phyloP scores from a whole-genome alignment of 1,140 invertebrate genomes.

The Dinoponera quadriceps region DNA sequence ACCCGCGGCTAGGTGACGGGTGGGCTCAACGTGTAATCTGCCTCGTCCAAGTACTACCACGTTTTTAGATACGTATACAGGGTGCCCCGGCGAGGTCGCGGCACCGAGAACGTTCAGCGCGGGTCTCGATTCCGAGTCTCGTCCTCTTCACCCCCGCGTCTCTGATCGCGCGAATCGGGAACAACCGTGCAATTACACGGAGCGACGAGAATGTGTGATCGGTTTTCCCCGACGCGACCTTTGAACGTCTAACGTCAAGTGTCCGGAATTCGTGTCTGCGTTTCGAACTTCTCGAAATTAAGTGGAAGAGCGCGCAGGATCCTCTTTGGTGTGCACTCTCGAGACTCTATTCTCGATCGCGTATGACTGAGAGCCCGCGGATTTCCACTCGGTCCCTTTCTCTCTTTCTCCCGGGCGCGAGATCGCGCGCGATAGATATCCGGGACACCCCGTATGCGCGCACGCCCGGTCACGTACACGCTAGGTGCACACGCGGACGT shows the following conservation, averaged over 20 bases:
- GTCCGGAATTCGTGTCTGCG: no score
- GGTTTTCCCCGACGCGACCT: no score
- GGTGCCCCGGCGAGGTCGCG: conserved; percentile 1
- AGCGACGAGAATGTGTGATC: no score
- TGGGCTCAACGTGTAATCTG: conserved; percentile 78
- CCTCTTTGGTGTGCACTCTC: not conserved
- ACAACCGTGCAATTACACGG: no score
- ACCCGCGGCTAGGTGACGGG: conserved; percentile 72
- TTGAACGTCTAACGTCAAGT: no score
- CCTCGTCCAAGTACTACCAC: conserved; percentile 42
- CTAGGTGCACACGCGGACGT: conserved; percentile 29
- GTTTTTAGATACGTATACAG: conserved; percentile 7
- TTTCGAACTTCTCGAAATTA: not conserved
- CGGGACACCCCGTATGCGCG: conserved; percentile 21
- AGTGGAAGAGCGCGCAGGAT: not conserved
- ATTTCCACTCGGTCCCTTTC: not conserved
- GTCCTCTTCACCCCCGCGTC: not conserved
- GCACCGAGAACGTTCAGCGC: not conserved
- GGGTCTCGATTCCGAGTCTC: not conserved
- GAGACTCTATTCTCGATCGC: conserved; percentile 3
- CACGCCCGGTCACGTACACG: conserved; percentile 3
- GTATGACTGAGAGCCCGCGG: not conserved
- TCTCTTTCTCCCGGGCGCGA: no score
- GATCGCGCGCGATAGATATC: not conserved
- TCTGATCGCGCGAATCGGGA: no score